A percentile compares a stretch with the other conserved stretches of the same genome.
Conservation (phyloP, 1,140 invertebrate genomes). For the Steinernema khuongi region DNA sequence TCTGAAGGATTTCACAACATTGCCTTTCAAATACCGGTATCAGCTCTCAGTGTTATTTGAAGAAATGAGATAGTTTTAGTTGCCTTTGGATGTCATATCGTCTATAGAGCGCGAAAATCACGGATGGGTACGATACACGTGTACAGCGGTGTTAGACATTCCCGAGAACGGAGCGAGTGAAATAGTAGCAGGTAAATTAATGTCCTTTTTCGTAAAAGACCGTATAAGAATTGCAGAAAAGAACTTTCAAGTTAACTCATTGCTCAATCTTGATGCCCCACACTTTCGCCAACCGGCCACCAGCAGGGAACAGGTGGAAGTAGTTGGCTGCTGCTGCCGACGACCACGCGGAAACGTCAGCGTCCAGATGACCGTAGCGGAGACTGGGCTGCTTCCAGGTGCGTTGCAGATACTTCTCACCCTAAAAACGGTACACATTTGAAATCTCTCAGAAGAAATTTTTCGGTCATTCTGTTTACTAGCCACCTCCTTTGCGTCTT, state of each 20-base stretch:
- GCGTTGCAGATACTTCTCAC: too few relatives aligned
- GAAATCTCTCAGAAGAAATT: too few relatives aligned
- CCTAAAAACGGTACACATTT: too few relatives aligned
- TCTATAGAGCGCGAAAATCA: constrained; percentile 43
- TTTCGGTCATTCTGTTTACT: too few relatives aligned
- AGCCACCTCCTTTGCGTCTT: too few relatives aligned
- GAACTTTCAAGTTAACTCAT: constrained; percentile 30
- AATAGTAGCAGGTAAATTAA: constrained; percentile 43
- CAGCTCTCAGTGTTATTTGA: constrained; percentile 18
- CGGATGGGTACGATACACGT: constrained; percentile 41
- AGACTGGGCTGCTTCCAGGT: constrained; percentile 30
- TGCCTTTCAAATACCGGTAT: constrained; percentile 41
- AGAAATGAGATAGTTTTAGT: constrained; percentile 20
- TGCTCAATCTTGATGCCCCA: constrained; percentile 48
- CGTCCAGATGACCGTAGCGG: constrained; percentile 26
- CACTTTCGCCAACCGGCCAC: constrained; percentile 29
- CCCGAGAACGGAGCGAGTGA: constrained; percentile 50
- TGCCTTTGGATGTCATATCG: constrained; percentile 48
- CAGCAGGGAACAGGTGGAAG: constrained; percentile 11
- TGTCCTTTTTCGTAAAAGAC: constrained; percentile 38
- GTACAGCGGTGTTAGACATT: constrained; percentile 40
- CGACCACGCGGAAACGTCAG: constrained; percentile 8
- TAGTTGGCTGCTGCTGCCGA: constrained; percentile 31
- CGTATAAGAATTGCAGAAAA: constrained; percentile 36
- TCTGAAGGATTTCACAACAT: constrained; percentile 41